Percentiles rank a stretch among this genome's conserved stretches.
phyloP scores from a whole-genome alignment of 2,113 vertebrate genomes.

The Pygoscelis adeliae region DNA sequence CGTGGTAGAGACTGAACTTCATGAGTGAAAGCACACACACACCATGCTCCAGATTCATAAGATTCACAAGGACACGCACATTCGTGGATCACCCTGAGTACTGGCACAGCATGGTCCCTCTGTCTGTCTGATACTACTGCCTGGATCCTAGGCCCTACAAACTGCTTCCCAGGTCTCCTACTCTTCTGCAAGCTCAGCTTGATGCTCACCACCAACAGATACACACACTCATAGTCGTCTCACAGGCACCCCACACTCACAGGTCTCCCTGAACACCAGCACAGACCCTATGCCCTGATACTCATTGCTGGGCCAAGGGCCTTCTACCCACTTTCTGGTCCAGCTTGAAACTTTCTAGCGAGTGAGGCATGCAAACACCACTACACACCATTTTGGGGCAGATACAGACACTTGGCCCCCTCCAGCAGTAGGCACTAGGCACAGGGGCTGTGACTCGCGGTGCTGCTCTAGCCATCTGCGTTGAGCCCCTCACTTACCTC shows the following conservation, averaged over 20 bases:
- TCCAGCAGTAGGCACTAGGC: neutral
- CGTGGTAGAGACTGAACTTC: neutral
- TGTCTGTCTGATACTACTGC: neutral
- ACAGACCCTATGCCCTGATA: neutral
- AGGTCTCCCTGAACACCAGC: fast-evolving
- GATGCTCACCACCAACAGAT: neutral
- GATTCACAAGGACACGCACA: neutral
- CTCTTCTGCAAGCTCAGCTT: neutral
- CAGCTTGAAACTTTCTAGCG: neutral
- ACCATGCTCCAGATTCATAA: neutral
- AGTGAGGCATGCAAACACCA: neutral
- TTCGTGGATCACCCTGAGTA: neutral
- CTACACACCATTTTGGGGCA: neutral
- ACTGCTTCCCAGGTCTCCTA: fast-evolving
- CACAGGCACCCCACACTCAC: neutral
- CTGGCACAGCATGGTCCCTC: neutral
- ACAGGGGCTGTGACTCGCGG: neutral
- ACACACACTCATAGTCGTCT: fast-evolving
- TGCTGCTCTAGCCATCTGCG: neutral
- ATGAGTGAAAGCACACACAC: neutral
- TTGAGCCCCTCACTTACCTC: neutral
- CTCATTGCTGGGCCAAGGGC: neutral
- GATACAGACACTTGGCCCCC: neutral
- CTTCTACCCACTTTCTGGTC: neutral
- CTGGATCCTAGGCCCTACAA: neutral